Evolutionary conservation across 2,888 invertebrate genomes (phyloP).

Genomic region (Hemicrepidius hirtus): DNA sequence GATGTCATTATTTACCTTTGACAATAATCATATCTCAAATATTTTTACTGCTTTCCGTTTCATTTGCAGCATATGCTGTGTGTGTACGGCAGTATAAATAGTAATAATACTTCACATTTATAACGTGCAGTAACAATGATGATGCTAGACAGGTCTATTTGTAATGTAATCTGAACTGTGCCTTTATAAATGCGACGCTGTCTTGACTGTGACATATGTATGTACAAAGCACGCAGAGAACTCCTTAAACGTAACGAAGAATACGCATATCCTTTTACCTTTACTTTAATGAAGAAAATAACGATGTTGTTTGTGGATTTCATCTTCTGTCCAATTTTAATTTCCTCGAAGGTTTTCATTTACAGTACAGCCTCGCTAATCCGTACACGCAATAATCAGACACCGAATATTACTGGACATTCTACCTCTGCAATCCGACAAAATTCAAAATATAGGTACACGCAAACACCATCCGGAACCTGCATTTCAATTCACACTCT

Average conservation of each 20-base stretch:
- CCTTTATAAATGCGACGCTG: conserved; percentile 34
- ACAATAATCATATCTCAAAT: conserved; percentile 50
- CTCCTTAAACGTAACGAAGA: conserved; percentile 12
- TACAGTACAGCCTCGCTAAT: too few species aligned
- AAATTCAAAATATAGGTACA: too few species aligned
- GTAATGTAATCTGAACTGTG: conserved; percentile 54
- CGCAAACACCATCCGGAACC: too few species aligned
- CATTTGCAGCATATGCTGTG: conserved; percentile 47
- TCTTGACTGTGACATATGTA: conserved; percentile 31
- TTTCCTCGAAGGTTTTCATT: too few species aligned
- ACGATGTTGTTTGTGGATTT: too few species aligned
- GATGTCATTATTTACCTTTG: conserved; percentile 48
- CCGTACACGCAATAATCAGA: too few species aligned
- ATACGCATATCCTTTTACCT: conserved; percentile 1
- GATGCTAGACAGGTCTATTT: conserved; percentile 58
- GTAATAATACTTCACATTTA: conserved; percentile 52
- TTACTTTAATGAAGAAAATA: neutral
- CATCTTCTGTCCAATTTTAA: too few species aligned
- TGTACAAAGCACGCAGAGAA: conserved; percentile 12
- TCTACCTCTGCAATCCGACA: too few species aligned
- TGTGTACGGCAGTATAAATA: conserved; percentile 44
- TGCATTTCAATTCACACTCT: too few species aligned
- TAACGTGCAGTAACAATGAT: conserved; percentile 55
- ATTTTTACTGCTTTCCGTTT: conserved; percentile 45
- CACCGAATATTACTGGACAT: too few species aligned